Conservation (phyloP, 2,797 vertebrate species). For the Phyllotis vaccarum region DNA sequence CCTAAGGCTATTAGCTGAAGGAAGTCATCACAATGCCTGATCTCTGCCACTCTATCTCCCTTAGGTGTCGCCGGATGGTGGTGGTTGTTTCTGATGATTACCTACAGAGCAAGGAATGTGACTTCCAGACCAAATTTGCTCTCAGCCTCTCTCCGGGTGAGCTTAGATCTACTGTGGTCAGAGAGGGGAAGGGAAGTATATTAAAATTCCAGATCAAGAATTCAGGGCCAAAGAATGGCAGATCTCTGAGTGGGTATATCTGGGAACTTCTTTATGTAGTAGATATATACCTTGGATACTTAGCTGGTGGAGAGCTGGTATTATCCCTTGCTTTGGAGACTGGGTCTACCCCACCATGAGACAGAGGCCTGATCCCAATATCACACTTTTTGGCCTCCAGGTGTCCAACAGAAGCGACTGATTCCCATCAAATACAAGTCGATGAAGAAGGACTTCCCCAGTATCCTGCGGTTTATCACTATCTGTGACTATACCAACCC, state of each 20-base stretch:
- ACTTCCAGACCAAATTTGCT: conserved; percentile 99
- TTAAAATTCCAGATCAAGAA: neutral
- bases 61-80: conserved; percentile 97
- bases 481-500: conserved; percentile 97
- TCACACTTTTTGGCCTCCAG: conserved; percentile 82
- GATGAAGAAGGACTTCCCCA: conserved; percentile 96
- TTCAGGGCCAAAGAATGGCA: neutral
- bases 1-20: neutral
- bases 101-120: conserved; percentile 95
- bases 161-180: neutral
- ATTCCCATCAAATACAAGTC: conserved; percentile 96
- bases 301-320: neutral
- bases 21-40: neutral
- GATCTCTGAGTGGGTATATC: neutral
- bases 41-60: neutral
- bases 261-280: neutral
- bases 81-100: conserved; percentile 98
- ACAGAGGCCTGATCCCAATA: neutral
- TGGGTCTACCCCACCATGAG: neutral
- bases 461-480: conserved; percentile 96
- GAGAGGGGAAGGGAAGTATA: neutral
- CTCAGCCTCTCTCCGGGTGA: conserved; percentile 98
- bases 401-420: conserved; percentile 94
- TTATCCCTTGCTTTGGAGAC: neutral
- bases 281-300: neutral